These are phyloP conservation scores for Brachirus orientalis DNA, from an alignment of 2,113 vertebrate genomes.

Conservation along the genomic window DNA sequence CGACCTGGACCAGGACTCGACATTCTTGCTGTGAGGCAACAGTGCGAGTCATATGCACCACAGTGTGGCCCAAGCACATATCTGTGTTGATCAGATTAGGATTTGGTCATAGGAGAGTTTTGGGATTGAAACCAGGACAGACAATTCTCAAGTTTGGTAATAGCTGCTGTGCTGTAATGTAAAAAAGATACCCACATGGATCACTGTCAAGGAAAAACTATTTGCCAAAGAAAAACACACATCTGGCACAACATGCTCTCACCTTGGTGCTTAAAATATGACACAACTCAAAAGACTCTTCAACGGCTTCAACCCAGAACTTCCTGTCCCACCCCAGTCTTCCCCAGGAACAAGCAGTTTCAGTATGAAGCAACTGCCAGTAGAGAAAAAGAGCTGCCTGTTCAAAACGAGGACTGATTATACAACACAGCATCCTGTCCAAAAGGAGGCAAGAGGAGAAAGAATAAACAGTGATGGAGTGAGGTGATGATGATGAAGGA, in stretches of 20 bases:
- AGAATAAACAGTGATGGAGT: slow-evolving; percentile 13
- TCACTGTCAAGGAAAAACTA: too few species aligned
- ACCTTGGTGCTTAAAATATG: slow-evolving; percentile 1
- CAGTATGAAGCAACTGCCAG: slow-evolving; percentile 43
- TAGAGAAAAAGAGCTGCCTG: slow-evolving; percentile 38
- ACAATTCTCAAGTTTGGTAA: too few species aligned
- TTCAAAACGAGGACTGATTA: slow-evolving; percentile 36
- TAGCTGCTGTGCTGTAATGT: too few species aligned
- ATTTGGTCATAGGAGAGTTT: too few species aligned
- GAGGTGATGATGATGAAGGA: slow-evolving; percentile 26
- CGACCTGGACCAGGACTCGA: too few species aligned
- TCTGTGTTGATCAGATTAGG: too few species aligned
- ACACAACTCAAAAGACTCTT: background rate
- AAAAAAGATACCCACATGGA: too few species aligned
- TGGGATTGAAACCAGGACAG: too few species aligned
- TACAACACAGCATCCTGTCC: slow-evolving; percentile 47
- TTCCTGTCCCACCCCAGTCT: slow-evolving; percentile 34
- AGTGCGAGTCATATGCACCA: too few species aligned
- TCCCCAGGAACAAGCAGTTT: slow-evolving; percentile 39
- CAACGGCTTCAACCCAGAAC: slow-evolving; percentile 13
- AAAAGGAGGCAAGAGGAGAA: slow-evolving; percentile 10
- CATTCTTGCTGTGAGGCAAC: too few species aligned
- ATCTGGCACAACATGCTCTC: slow-evolving; percentile 14
- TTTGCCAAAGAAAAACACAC: background rate
- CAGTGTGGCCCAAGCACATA: too few species aligned